These are phyloP conservation scores for Archips xylosteana DNA, from an alignment of 2,888 invertebrate species.

Conservation along the genomic window DNA sequence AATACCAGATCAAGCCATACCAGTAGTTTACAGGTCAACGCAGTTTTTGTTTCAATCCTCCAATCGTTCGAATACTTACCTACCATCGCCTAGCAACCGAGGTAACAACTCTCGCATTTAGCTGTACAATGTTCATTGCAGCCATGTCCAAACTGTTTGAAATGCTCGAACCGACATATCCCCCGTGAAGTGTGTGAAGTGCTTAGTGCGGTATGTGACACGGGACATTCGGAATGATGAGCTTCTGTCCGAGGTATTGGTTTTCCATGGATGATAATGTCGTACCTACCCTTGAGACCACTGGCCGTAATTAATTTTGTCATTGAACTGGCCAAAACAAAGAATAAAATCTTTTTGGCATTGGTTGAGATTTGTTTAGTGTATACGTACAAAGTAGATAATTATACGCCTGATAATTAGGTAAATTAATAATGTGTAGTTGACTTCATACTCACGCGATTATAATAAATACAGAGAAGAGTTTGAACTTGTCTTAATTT, in stretches of 20 bases:
- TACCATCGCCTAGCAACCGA: constrained; percentile 66
- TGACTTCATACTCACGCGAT: not conserved
- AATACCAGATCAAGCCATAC: not conserved
- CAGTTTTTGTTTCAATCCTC: constrained; percentile 12
- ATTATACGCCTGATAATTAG: not conserved
- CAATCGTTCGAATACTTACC: constrained; percentile 13
- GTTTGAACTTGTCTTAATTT: not conserved
- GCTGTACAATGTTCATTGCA: constrained; percentile 53
- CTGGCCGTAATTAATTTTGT: not conserved
- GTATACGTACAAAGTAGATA: not conserved
- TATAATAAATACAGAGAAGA: not conserved
- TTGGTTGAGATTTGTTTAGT: not conserved
- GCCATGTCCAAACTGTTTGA: constrained; percentile 58
- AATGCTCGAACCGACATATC: constrained; percentile 62
- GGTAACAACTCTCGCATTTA: constrained; percentile 57
- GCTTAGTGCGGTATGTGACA: constrained; percentile 24
- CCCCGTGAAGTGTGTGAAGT: constrained; percentile 58
- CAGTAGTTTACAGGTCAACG: constrained; percentile 4
- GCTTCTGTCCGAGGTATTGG: constrained; percentile 20
- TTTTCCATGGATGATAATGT: not conserved
- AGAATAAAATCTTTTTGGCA: not conserved
- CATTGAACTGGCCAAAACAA: not conserved
- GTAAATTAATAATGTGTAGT: not conserved
- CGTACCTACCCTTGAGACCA: not conserved
- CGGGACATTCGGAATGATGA: constrained; percentile 5